Percentiles rank a stretch among this genome's conserved stretches.
phyloP scores from a whole-genome alignment of 2,797 vertebrate genomes.

The Cryptoprocta ferox region DNA sequence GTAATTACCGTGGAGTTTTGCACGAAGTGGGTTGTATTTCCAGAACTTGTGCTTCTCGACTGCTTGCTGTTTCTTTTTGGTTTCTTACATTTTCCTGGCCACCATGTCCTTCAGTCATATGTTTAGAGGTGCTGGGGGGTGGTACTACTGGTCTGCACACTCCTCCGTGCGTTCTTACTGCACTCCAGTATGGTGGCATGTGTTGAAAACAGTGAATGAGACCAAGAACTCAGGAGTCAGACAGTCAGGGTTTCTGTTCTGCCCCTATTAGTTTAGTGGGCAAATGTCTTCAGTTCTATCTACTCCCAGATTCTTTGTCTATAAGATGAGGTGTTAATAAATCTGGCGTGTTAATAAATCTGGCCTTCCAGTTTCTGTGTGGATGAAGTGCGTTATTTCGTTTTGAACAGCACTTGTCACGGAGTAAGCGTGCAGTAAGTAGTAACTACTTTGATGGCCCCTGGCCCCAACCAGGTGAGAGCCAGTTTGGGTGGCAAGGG shows the following conservation, averaged over 20 bases:
- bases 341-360: no score
- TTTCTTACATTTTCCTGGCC: background rate
- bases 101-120: background rate
- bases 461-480: background rate
- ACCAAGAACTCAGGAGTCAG: background rate
- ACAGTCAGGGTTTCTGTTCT: background rate
- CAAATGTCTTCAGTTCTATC: background rate
- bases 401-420: background rate
- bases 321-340: background rate
- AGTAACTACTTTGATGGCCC: background rate
- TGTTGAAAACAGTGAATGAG: background rate
- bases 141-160: background rate
- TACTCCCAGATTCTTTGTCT: background rate
- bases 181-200: background rate
- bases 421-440: background rate
- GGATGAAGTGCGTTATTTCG: conserved; percentile 34
- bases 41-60: background rate
- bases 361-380: background rate
- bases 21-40: background rate
- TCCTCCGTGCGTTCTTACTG: background rate
- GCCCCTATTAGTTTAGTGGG: background rate
- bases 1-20: background rate
- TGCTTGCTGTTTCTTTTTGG: background rate
- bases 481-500: no score
- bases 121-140: background rate